These are phyloP conservation scores for Andrena bucephala DNA, from an alignment of 2,888 invertebrate genomes.

Conservation along the genomic window DNA sequence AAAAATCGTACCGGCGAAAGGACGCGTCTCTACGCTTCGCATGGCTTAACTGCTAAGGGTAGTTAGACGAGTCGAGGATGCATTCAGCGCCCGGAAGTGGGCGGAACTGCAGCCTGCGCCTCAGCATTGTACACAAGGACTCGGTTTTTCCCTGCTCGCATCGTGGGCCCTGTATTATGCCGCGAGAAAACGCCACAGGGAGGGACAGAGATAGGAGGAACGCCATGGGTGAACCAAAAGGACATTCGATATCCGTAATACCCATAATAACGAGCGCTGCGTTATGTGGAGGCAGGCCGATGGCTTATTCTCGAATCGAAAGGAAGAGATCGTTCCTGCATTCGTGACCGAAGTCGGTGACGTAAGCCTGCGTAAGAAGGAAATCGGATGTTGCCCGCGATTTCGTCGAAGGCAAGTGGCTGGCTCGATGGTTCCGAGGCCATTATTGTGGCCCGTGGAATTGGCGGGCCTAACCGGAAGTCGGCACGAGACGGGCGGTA, in stretches of 20 bases:
- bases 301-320: slow-evolving; percentile 43
- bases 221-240: slow-evolving; percentile 76
- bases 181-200: slow-evolving; percentile 55
- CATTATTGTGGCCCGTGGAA: slow-evolving; percentile 36
- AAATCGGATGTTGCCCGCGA: slow-evolving; percentile 74
- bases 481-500: not conserved
- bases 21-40: slow-evolving; percentile 80
- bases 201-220: slow-evolving; percentile 65
- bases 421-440: slow-evolving; percentile 10
- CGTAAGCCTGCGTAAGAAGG: slow-evolving; percentile 77
- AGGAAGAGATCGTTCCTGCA: slow-evolving; percentile 68
- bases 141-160: slow-evolving; percentile 74
- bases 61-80: slow-evolving; percentile 83
- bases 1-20: slow-evolving; percentile 76
- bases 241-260: slow-evolving; percentile 85
- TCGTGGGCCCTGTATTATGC: slow-evolving; percentile 70
- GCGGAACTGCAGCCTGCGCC: slow-evolving; percentile 84
- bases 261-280: slow-evolving; percentile 81
- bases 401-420: slow-evolving; percentile 58
- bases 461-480: slow-evolving; percentile 45
- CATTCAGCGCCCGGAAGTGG: slow-evolving; percentile 84
- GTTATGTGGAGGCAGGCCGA: slow-evolving; percentile 59
- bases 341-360: slow-evolving; percentile 65
- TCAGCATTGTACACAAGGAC: slow-evolving; percentile 79
- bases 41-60: slow-evolving; percentile 82